These are phyloP conservation scores for Temnothorax ravouxi DNA, from an alignment of 2,888 invertebrate species.

Conservation along the genomic window DNA sequence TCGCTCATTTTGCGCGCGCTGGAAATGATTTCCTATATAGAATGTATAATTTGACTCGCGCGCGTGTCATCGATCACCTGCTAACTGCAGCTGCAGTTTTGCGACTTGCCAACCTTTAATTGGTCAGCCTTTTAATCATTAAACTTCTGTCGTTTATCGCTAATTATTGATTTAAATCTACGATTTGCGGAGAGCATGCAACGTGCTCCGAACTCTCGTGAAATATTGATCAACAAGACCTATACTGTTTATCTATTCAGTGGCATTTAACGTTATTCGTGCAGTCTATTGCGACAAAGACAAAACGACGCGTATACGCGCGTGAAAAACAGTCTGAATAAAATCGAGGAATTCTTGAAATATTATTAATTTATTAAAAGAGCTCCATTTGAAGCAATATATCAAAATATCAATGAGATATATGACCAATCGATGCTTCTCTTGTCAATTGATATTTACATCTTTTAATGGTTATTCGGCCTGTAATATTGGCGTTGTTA, in stretches of 20 bases:
- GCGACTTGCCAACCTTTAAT: background rate
- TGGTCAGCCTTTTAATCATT: background rate
- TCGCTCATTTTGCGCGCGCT: background rate
- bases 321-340: background rate
- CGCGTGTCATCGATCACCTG: background rate
- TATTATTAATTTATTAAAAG: background rate
- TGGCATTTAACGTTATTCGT: background rate
- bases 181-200: background rate
- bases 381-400: background rate
- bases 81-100: background rate
- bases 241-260: background rate
- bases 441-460: background rate
- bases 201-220: background rate
- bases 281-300: background rate
- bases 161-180: background rate
- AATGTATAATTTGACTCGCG: background rate
- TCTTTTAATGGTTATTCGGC: constrained; percentile 1
- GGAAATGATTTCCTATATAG: too few relatives aligned
- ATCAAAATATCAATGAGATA: background rate
- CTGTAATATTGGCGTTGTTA: constrained; percentile 30
- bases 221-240: background rate
- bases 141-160: background rate
- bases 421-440: background rate
- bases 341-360: background rate
- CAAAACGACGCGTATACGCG: background rate